Evolutionary conservation across 2,888 invertebrate genomes (phyloP).

Genomic region (Eupithecia dodoneata): DNA sequence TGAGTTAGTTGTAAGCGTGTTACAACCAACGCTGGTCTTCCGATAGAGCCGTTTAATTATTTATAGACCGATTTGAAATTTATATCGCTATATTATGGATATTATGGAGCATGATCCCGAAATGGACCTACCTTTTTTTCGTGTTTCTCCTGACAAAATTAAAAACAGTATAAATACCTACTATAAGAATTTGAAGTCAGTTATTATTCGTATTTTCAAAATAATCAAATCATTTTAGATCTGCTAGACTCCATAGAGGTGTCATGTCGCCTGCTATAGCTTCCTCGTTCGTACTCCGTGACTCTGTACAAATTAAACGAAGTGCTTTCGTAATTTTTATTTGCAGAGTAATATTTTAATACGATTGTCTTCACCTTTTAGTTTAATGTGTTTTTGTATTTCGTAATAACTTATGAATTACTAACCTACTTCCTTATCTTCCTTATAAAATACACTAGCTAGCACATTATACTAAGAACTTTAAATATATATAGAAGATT

Average conservation of each 20-base stretch:
- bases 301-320: slow-evolving; percentile 32
- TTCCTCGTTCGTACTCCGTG: slow-evolving; percentile 2
- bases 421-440: neutral
- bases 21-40: too few relatives aligned
- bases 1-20: too few relatives aligned
- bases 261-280: neutral
- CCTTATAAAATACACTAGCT: neutral
- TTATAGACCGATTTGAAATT: too few relatives aligned
- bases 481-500: neutral
- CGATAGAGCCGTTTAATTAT: too few relatives aligned
- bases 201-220: too few relatives aligned
- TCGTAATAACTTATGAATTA: neutral
- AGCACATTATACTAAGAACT: neutral
- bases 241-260: neutral
- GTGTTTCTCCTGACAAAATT: too few relatives aligned
- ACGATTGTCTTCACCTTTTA: slow-evolving; percentile 29
- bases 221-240: too few relatives aligned
- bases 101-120: too few relatives aligned
- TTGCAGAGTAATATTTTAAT: slow-evolving; percentile 18
- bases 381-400: slow-evolving; percentile 28
- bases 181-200: too few relatives aligned
- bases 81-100: too few relatives aligned
- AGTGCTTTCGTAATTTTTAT: slow-evolving; percentile 36
- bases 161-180: too few relatives aligned
- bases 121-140: too few relatives aligned